These are phyloP conservation scores for Physella acuta DNA, from an alignment of 1,140 invertebrate genomes.

Conservation along the genomic window DNA sequence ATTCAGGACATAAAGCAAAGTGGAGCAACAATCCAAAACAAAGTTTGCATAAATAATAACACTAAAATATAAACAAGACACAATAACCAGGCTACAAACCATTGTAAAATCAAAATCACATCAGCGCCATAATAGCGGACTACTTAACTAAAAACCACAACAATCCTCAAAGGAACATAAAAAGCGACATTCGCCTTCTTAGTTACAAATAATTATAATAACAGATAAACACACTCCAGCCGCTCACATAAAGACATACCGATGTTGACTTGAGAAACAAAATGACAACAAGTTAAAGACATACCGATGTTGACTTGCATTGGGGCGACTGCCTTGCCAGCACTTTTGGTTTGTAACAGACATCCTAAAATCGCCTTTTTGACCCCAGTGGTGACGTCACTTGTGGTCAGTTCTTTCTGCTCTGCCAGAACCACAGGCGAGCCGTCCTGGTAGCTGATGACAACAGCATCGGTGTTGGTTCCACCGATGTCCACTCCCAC, in stretches of 20 bases:
- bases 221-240: no score
- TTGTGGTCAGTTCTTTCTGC: slow-evolving; percentile 43
- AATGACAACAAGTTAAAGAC: no score
- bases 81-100: no score
- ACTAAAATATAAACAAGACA: no score
- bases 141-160: neutral
- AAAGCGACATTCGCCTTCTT: neutral
- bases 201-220: neutral
- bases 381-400: slow-evolving; percentile 50
- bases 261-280: slow-evolving; percentile 53
- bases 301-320: slow-evolving; percentile 47
- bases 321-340: slow-evolving; percentile 29
- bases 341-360: slow-evolving; percentile 29
- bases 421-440: slow-evolving; percentile 33
- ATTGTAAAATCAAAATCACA: no score
- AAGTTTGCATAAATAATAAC: no score
- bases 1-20: no score
- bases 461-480: slow-evolving; percentile 53
- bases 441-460: slow-evolving; percentile 29
- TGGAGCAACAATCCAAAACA: no score
- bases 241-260: slow-evolving; percentile 24
- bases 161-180: neutral
- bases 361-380: slow-evolving; percentile 34
- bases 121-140: neutral
- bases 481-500: slow-evolving; percentile 51